Percentiles rank a stretch among this genome's conserved stretches.
phyloP scores from a whole-genome alignment of 2,113 vertebrate genomes.

The Tympanuchus pallidicinctus region DNA sequence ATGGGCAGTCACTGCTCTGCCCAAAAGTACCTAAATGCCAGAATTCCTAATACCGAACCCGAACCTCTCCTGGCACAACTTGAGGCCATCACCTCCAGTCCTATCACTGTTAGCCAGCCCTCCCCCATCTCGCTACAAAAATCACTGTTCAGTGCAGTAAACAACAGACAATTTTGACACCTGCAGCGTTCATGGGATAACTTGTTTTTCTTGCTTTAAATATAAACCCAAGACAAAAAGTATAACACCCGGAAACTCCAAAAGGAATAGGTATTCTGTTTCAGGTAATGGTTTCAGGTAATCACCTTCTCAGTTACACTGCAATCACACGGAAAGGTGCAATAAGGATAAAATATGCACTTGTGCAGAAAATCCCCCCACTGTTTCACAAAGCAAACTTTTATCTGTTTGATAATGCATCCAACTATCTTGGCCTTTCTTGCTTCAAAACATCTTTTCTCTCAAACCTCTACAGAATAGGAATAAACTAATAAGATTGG shows the following conservation, averaged over 20 bases:
- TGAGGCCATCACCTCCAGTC: too few species aligned
- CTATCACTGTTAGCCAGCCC: too few species aligned
- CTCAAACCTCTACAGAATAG: background rate
- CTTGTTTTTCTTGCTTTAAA: conserved; percentile 32
- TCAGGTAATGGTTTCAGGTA: conserved; percentile 51
- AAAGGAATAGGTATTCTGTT: background rate
- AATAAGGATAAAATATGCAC: background rate
- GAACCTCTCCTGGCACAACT: too few species aligned
- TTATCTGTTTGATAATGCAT: background rate
- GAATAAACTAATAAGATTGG: background rate
- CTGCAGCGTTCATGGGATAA: background rate
- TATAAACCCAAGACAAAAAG: background rate
- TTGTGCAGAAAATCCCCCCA: background rate
- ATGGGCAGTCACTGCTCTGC: background rate
- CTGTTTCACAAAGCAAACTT: conserved; percentile 8
- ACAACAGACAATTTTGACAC: background rate
- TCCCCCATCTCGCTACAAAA: too few species aligned
- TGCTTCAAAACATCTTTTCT: background rate
- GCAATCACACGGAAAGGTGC: background rate
- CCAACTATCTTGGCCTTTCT: background rate
- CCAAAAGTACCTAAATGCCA: background rate
- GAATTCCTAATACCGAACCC: too few species aligned
- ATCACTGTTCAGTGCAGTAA: background rate
- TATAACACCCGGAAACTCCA: background rate
- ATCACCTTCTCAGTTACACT: conserved; percentile 34